Conservation (phyloP, 2,797 vertebrate genomes). For the Gallirallus australis region DNA sequence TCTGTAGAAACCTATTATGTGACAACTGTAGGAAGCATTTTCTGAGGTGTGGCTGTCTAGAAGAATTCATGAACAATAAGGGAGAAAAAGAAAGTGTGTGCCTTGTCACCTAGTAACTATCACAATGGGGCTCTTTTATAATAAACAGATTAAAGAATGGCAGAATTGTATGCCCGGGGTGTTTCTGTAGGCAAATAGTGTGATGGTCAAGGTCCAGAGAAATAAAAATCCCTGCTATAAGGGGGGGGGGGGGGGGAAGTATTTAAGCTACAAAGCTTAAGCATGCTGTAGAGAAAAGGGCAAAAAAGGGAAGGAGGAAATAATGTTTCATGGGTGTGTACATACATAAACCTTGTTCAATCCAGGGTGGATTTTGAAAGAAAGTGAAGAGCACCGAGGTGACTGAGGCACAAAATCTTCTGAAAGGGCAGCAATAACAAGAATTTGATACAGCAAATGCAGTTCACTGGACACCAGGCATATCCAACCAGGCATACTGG, state of each 20-base stretch:
- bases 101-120: constrained; percentile 26
- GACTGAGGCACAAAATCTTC: neutral
- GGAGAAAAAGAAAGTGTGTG: neutral
- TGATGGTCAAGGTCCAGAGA: neutral
- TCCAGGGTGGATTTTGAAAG: neutral
- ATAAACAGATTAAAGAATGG: neutral
- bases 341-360: neutral
- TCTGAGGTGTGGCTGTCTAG: neutral
- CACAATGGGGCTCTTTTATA: neutral
- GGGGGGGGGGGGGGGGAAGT: neutral
- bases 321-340: accelerated
- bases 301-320: neutral
- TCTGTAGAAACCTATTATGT: neutral
- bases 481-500: neutral
- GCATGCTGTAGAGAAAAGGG: neutral
- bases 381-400: neutral
- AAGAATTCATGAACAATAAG: neutral
- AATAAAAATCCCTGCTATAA: neutral
- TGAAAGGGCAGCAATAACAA: neutral
- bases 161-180: neutral
- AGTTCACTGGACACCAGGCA: neutral
- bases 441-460: neutral
- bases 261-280: neutral
- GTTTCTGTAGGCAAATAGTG: neutral
- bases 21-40: neutral